Base-by-base conservation (phyloP, 1,140 invertebrate genomes). In the Lasioglossum albipes region DNA sequence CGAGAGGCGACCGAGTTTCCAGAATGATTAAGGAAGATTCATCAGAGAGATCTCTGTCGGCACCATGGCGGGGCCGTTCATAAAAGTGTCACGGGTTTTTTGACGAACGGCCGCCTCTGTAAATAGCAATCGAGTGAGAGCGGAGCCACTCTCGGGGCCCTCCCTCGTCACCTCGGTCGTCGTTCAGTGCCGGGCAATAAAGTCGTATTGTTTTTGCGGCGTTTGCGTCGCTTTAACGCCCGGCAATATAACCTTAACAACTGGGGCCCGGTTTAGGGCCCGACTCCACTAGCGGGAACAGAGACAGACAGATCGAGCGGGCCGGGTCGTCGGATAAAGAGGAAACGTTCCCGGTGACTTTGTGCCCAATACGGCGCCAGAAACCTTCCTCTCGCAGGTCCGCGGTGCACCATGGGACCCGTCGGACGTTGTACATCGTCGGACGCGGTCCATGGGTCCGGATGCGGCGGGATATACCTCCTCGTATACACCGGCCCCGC, bases 161-260 rank as follows among this genome's bases (percentile, higher is more conserved):
- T 67, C 27, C 54, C 61, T 67, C 66, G 41, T 27, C 73, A 22
- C 49, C 64, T 49, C 42, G 57, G 36, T 9, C 20, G 18, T 20
- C 18, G 77, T 59, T 71, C 52, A 18, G 7, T 41, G 52, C 41
- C 69, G 20, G 71, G 87, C 88, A 91, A 92, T 93, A 93, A 92
- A 93, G 81, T 87, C 85, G 73, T 88, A 91, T 91, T 91, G 91
- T 92, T 92, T 91, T 91, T 89, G 88, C 85, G 89, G 88, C 88
- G 86, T 88, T 89, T 86, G 84, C 87, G 85, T 87, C 86, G 87
- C 75, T 90, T 91, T 90, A 89, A 91, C 88, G 82, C 87, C 80
- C 71, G 82, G 91, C 88, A 91, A 88, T 92, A 93, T 93, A 93
- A 92, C 86, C 89, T 92, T 92, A 91, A 93, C 89, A 90, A 90